Conservation (phyloP, 1,140 invertebrate genomes). For the Belonocnema kinseyi region DNA sequence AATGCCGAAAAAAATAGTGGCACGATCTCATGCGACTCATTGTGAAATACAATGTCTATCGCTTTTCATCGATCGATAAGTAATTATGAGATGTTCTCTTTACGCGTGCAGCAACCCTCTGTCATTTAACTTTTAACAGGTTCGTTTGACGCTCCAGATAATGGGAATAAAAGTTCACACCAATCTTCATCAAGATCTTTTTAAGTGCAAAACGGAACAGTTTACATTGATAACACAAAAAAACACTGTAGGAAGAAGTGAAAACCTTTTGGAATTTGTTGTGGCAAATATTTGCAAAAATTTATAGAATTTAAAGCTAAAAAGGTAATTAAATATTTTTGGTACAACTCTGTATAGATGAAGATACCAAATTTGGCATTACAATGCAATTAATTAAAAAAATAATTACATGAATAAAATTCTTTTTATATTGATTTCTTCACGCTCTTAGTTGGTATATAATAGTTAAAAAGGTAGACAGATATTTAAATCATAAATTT, state of each 20-base stretch:
- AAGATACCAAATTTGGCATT: no score
- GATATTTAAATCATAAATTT: no score
- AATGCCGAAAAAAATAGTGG: background rate
- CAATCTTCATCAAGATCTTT: slow-evolving; percentile 36
- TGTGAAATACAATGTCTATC: slow-evolving; percentile 44
- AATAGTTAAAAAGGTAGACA: no score
- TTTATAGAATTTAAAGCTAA: no score
- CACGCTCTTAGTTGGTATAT: no score
- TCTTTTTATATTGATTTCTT: no score
- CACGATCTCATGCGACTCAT: slow-evolving; percentile 16
- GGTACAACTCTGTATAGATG: no score
- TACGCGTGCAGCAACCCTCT: slow-evolving; percentile 44
- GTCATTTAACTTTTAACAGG: slow-evolving; percentile 49
- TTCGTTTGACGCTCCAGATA: slow-evolving; percentile 43
- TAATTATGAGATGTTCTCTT: slow-evolving; percentile 60
- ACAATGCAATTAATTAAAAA: no score
- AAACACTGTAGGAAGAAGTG: slow-evolving; percentile 44
- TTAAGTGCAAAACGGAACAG: slow-evolving; percentile 37
- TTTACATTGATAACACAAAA: slow-evolving; percentile 42
- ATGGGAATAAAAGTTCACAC: slow-evolving; percentile 23
- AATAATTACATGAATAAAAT: no score
- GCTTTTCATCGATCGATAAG: slow-evolving; percentile 50
- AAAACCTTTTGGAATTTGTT: slow-evolving; percentile 46
- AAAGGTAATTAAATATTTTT: no score
- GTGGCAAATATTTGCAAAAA: slow-evolving; percentile 3